Evolutionary conservation across 2,888 invertebrate species (phyloP), one percentile per base, ranked within the genome.

Genomic region (Dichetophora obliterata): DNA sequence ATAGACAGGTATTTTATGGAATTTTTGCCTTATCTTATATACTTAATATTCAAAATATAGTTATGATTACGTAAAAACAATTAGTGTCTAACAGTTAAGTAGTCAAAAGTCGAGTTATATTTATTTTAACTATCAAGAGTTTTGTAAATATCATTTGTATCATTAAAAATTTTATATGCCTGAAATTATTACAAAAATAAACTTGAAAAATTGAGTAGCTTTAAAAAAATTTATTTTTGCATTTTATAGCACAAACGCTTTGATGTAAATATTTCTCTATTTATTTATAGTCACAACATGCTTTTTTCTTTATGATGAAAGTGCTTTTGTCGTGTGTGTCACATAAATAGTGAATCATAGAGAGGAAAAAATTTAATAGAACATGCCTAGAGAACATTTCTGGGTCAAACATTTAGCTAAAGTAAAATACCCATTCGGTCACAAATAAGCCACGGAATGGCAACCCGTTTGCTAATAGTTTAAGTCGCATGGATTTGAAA

Each of bases 331-430:
- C 22, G 14, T 43, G 43, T 54, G n/a, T 54, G 54, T 54, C 54
- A 54, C 54, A 6, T 3, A 54, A 54, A 54, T 54, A 54, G 19
- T 1, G 14, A 43, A 54, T 9, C 19, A 54, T 6, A n/a, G 14
- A 2, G 19, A 54, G 6, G 8, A 54, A 54, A 54, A 54, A 54
- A 8, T 54, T 54, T 22, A 43, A 43, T 43, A 14, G 43, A 14
- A 43, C 43, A 43, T 11, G 43, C 43, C 43, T 43, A 43, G 43
- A 11, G 19, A 54, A 54, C 22, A 54, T 54, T 54, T 54, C 54
- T 54, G 54, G 54, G 54, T 54, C 54, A 54, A 54, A 54, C n/a
- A 54, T 54, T 43, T 43, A n/a, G 43, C 43, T 43, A 43, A 43
- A 43, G 43, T 14, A 43, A 43, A 11, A 43, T 43, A 14, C 11